Conservation (phyloP, 2,888 invertebrate genomes). For the Liodrosophila aerea region DNA sequence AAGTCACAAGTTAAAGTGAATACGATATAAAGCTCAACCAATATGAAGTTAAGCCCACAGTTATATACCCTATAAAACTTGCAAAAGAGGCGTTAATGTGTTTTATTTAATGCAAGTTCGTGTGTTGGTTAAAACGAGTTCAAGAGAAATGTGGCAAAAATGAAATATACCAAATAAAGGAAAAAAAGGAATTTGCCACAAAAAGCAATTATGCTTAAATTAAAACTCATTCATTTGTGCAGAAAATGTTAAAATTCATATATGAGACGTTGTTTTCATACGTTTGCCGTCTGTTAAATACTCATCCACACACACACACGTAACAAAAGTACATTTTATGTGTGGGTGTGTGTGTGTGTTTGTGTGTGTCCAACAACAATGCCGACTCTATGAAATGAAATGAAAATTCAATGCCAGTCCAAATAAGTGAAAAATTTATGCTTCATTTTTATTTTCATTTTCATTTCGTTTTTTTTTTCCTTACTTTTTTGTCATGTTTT, state of each 20-base stretch:
- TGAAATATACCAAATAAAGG: background rate
- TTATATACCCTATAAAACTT: too few species aligned
- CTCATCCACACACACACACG: constrained; percentile 7
- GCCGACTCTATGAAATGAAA: constrained; percentile 52
- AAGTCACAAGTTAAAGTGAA: too few species aligned
- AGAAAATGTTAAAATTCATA: constrained; percentile 68
- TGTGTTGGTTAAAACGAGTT: background rate
- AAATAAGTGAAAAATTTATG: constrained; percentile 71
- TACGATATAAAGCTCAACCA: too few species aligned
- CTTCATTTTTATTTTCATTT: constrained; percentile 39
- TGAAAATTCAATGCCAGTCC: constrained; percentile 67
- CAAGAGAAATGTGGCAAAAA: background rate
- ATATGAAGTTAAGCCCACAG: too few species aligned
- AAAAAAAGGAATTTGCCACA: constrained; percentile 47
- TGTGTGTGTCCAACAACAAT: constrained; percentile 32
- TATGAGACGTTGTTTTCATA: constrained; percentile 44
- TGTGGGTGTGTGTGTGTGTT: constrained; percentile 13
- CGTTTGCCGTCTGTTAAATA: constrained; percentile 31
- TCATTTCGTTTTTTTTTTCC: constrained; percentile 2
- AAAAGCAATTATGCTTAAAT: constrained; percentile 78
- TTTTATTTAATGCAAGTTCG: background rate
- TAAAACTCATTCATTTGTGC: constrained; percentile 77
- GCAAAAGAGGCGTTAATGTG: background rate
- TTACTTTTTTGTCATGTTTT: background rate
- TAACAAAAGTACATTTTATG: constrained; percentile 12